A percentile compares a stretch with the other conserved stretches of the same genome.
phyloP scores from a whole-genome alignment of 2,113 vertebrate genomes.

The Phainopepla nitens region DNA sequence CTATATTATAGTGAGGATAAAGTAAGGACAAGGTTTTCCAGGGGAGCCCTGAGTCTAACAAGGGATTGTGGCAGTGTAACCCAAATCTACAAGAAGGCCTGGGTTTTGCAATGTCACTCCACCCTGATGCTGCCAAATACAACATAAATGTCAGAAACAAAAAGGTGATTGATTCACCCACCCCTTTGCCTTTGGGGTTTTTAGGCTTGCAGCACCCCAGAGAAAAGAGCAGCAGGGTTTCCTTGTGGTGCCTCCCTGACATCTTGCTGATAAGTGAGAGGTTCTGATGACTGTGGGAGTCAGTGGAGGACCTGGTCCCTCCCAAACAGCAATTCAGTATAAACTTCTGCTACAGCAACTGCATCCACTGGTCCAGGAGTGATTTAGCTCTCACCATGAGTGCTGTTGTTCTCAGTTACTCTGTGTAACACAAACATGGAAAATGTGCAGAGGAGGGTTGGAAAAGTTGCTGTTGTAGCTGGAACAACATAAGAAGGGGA shows the following conservation, averaged over 20 bases:
- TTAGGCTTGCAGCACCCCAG: neutral
- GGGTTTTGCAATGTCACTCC: neutral
- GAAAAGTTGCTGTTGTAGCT: neutral
- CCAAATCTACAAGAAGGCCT: neutral
- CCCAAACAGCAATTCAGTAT: neutral
- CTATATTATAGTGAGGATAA: neutral
- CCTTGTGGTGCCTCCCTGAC: neutral
- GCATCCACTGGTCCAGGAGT: neutral
- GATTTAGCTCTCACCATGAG: neutral
- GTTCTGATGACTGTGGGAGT: neutral
- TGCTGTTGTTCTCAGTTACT: neutral
- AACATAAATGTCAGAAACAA: neutral
- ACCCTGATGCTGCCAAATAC: neutral
- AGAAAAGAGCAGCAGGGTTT: neutral
- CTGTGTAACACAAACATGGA: neutral
- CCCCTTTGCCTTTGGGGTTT: neutral
- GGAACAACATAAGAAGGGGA: neutral
- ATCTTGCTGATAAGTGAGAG: fast-evolving
- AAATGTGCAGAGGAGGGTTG: neutral
- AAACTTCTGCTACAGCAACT: neutral
- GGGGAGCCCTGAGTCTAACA: neutral
- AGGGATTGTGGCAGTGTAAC: neutral
- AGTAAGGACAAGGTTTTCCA: neutral
- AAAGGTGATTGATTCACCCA: neutral
- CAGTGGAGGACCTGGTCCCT: neutral